Conservation (phyloP, 2,888 invertebrate genomes). For the Andrena chrysosceles region DNA sequence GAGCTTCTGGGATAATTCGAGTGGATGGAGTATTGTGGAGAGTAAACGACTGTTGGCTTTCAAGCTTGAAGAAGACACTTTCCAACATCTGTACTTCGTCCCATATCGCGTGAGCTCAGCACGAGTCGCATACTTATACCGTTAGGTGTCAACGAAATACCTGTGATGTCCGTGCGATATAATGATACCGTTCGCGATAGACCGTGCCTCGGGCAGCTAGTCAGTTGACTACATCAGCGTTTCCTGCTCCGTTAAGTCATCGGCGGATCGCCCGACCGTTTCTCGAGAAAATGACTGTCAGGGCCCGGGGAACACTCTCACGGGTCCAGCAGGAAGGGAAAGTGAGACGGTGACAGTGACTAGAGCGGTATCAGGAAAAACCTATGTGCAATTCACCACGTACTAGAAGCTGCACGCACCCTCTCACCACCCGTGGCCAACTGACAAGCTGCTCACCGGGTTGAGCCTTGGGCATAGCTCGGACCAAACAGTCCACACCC, state of each 20-base stretch:
- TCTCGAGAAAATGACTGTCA: conserved; percentile 19
- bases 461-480: conserved; percentile 2
- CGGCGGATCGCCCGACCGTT: conserved; percentile 1
- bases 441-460: conserved; percentile 7
- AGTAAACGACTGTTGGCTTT: no score
- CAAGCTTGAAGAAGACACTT: no score
- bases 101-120: no score
- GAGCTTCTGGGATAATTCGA: background rate
- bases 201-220: background rate
- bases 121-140: no score
- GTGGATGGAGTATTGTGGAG: background rate
- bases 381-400: background rate
- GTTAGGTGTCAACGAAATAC: no score
- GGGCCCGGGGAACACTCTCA: conserved; percentile 29
- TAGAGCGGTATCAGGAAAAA: conserved; percentile 1
- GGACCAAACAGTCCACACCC: background rate
- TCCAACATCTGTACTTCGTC: no score
- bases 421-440: conserved; percentile 12
- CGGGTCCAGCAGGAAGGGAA: conserved; percentile 33
- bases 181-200: background rate
- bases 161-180: no score
- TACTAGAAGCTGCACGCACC: conserved; percentile 7
- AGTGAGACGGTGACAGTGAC: conserved; percentile 24
- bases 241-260: conserved; percentile 18
- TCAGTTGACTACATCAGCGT: background rate